These are phyloP conservation scores for Scortum barcoo DNA, from an alignment of 2,113 vertebrate genomes.

Conservation along the genomic window DNA sequence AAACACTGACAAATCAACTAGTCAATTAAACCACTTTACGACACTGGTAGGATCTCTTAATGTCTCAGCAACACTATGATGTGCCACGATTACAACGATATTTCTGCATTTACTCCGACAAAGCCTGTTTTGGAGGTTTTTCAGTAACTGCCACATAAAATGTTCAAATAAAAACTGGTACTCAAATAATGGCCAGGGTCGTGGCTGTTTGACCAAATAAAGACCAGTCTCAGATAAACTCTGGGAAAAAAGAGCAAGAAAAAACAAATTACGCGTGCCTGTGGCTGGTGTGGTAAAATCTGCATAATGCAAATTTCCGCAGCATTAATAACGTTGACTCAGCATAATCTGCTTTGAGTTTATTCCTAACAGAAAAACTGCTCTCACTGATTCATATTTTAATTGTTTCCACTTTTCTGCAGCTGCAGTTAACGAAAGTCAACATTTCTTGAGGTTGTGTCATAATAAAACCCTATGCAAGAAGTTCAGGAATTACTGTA, in stretches of 20 bases:
- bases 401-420: background rate
- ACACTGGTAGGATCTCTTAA: conserved; percentile 3
- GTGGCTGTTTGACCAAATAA: too few species aligned
- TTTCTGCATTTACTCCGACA: background rate
- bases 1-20: background rate
- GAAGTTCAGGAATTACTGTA: background rate
- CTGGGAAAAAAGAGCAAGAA: background rate
- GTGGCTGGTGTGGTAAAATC: background rate
- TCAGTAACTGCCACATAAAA: background rate
- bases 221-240: background rate
- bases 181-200: background rate
- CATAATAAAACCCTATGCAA: background rate
- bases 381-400: background rate
- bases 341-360: background rate
- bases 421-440: background rate
- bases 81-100: background rate
- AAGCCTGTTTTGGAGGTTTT: background rate
- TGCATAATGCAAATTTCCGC: background rate
- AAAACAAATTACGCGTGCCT: background rate
- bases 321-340: background rate
- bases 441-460: background rate
- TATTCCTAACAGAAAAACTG: background rate
- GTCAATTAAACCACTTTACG: background rate
- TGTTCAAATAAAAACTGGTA: background rate
- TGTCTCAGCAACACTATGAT: background rate